Evolutionary conservation across 2,888 invertebrate species (phyloP), one percentile per base, ranked within the genome.

Genomic region (Bombylius discolor): DNA sequence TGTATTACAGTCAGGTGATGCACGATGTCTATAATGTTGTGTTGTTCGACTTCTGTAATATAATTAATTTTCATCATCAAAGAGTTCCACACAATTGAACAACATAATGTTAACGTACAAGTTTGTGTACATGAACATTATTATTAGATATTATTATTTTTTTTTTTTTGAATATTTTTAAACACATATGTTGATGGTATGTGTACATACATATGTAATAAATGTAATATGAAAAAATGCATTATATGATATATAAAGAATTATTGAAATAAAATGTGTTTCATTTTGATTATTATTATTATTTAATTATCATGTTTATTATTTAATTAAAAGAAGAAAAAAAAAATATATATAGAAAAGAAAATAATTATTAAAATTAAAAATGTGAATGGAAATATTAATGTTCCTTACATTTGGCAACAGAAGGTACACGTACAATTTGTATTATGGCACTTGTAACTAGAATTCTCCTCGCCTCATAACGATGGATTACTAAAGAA

Each of bases 1-100:
- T 42, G 92, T 92, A 74, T 90, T 89, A 77, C 90, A 90, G 74
- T 92, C 92, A 44, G 89, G 89, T 11, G 91, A 89, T 65, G 89
- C 87, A 67, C 90, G 87, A 73, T 91, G 90, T 57, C 89, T 82
- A 75, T 90, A 90, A 68, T 90, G 89, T 78, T 89, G 89, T 73
- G 88, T 85, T 74, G 85, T 84, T 72, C 85, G 84, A 70, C 83
- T 86, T 77, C 87, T 88, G 49, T 11, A 54, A 54, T 44, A 6
- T 23, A 45, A 46, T 44, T n/a, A 34, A 34, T 49, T 44, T 45
- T 11, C 11, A 5, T 42, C 39, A 11, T 42, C 6, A 8, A 42
- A 42, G 39, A 42, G 39, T 42, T 42, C 39, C 39, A 42, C 4
- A 11, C 12, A 11, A 42, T 42, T 42, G 39, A 42, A 12, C 5